Evolutionary conservation across 1,140 invertebrate species (phyloP).

Genomic region (Potamilus streckersoni): DNA sequence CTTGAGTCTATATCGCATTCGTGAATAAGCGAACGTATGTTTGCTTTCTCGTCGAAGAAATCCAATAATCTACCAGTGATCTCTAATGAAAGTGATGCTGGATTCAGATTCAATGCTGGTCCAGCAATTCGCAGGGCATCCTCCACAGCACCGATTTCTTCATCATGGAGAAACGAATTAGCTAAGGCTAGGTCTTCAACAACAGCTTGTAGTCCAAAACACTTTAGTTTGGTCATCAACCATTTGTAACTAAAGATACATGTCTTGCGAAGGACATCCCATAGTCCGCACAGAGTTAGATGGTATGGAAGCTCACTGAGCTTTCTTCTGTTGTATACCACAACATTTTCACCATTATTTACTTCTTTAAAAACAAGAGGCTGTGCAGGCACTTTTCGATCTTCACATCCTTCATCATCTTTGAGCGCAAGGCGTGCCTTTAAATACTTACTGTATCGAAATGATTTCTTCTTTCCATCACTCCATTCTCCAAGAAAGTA

Average conservation of each 20-base stretch:
- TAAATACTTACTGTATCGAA: conserved; percentile 90
- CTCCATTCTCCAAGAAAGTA: conserved; percentile 95
- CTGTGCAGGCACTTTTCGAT: conserved; percentile 93
- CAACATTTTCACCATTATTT: neutral
- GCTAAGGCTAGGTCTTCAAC: conserved; percentile 42
- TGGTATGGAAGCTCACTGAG: conserved; percentile 46
- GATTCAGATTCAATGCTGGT: conserved; percentile 38
- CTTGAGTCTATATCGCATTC: conserved; percentile 70
- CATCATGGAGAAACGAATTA: conserved; percentile 70
- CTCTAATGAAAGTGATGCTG: conserved; percentile 46
- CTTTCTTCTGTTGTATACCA: conserved; percentile 43
- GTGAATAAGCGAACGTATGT: conserved; percentile 45
- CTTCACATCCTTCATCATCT: conserved; percentile 90
- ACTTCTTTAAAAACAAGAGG: conserved; percentile 82
- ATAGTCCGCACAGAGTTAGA: conserved; percentile 28
- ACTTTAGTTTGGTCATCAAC: conserved; percentile 45
- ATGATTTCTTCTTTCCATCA: conserved; percentile 86
- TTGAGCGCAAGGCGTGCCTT: conserved; percentile 58
- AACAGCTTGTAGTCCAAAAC: conserved; percentile 39
- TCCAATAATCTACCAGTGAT: conserved; percentile 52
- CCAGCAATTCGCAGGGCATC: conserved; percentile 51
- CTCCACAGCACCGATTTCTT: conserved; percentile 45
- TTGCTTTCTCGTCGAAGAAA: conserved; percentile 36
- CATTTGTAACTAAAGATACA: conserved; percentile 50
- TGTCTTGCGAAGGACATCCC: conserved; percentile 24